Evolutionary conservation across 2,113 vertebrate genomes (phyloP).

Genomic region (Siniperca chuatsi): DNA sequence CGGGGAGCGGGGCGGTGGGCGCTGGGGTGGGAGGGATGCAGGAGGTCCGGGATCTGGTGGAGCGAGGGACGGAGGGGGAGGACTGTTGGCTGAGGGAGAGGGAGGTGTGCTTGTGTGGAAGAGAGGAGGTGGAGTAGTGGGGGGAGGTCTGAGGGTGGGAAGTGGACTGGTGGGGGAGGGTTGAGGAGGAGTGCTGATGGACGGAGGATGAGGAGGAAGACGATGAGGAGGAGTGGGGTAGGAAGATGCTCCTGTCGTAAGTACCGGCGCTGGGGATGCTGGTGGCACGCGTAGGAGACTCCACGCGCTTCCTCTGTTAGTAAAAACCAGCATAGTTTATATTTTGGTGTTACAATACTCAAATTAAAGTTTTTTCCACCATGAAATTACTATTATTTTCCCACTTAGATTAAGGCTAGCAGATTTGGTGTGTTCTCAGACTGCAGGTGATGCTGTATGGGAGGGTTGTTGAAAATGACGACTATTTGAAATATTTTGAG

Average conservation of each 20-base stretch:
- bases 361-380: neutral
- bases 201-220: slow-evolving; percentile 68
- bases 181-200: slow-evolving; percentile 77
- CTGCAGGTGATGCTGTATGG: too few relatives aligned
- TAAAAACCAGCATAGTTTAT: neutral
- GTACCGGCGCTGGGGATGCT: slow-evolving; percentile 88
- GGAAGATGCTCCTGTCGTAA: slow-evolving; percentile 88
- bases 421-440: too few relatives aligned
- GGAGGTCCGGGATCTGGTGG: slow-evolving; percentile 80
- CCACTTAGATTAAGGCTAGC: too few relatives aligned
- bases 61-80: slow-evolving; percentile 72
- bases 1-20: slow-evolving; percentile 78
- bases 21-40: slow-evolving; percentile 80
- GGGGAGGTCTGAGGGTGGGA: slow-evolving; percentile 69
- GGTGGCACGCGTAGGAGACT: slow-evolving; percentile 88
- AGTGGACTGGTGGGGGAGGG: slow-evolving; percentile 75
- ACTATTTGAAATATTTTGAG: too few relatives aligned
- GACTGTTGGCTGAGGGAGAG: slow-evolving; percentile 74
- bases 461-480: too few relatives aligned
- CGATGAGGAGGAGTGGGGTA: slow-evolving; percentile 80
- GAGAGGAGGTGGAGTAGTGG: slow-evolving; percentile 80
- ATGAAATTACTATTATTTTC: neutral
- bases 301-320: slow-evolving; percentile 87
- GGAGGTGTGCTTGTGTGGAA: slow-evolving; percentile 81
- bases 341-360: neutral